Evolutionary conservation across 2,113 vertebrate species (phyloP).

Genomic region (Semicossyphus pulcher): DNA sequence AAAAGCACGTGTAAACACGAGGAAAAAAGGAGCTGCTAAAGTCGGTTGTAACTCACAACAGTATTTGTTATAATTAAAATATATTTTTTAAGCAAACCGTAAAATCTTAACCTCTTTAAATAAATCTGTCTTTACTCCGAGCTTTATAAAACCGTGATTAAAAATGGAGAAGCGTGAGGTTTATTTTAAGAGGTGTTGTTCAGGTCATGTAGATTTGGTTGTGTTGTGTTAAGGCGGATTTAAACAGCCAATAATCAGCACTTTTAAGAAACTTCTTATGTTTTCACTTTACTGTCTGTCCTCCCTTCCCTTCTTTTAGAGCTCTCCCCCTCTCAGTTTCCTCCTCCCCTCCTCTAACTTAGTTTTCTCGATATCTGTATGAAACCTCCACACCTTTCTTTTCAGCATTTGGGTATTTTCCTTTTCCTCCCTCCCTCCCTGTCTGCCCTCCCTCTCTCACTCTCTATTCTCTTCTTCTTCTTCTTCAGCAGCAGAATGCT

Average conservation of each 20-base stretch:
- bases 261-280: conserved; percentile 67
- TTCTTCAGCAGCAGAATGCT: conserved; percentile 98
- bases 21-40: too few relatives aligned
- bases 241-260: not conserved
- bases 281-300: conserved; percentile 83
- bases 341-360: conserved; percentile 12
- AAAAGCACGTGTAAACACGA: too few relatives aligned
- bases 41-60: too few relatives aligned
- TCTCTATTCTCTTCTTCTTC: conserved; percentile 68
- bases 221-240: not conserved
- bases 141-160: too few relatives aligned
- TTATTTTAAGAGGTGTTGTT: not conserved
- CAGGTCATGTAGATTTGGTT: not conserved
- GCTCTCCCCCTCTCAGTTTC: conserved; percentile 51
- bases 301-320: conserved; percentile 11
- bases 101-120: too few relatives aligned
- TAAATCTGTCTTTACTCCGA: too few relatives aligned
- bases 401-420: conserved; percentile 46
- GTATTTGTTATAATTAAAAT: too few relatives aligned
- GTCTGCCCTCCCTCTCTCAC: conserved; percentile 43
- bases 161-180: not conserved
- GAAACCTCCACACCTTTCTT: conserved; percentile 25
- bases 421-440: conserved; percentile 5
- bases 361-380: conserved; percentile 18
- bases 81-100: too few relatives aligned